Evolutionary conservation across 1,140 invertebrate genomes (phyloP).

Genomic region (Drosophila kepulauana): DNA sequence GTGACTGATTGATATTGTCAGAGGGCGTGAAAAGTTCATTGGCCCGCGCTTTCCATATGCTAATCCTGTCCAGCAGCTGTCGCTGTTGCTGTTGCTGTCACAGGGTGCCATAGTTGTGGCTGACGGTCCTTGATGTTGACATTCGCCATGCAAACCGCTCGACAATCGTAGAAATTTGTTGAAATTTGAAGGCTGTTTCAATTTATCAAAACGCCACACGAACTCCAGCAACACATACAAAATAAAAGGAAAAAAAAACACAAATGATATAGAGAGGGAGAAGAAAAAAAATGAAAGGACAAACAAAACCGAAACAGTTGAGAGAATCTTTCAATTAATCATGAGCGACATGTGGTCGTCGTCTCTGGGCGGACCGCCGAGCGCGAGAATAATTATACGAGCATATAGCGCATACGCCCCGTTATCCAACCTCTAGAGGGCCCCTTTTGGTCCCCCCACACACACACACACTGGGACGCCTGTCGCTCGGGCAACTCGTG

Average conservation of each 20-base stretch:
- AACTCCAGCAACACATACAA: slow-evolving; percentile 18
- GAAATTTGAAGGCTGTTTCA: slow-evolving; percentile 42
- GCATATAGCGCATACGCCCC: slow-evolving; percentile 64
- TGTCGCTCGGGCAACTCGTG: slow-evolving; percentile 25
- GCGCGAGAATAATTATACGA: slow-evolving; percentile 75
- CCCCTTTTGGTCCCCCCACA: not conserved
- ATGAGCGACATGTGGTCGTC: slow-evolving; percentile 81
- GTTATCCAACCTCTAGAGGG: slow-evolving; percentile 18
- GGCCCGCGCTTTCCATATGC: slow-evolving; percentile 22
- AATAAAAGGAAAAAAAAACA: slow-evolving; percentile 10
- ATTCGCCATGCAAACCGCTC: slow-evolving; percentile 39
- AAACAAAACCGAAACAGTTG: slow-evolving; percentile 63
- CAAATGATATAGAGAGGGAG: slow-evolving; percentile 9
- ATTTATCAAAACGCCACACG: slow-evolving; percentile 49
- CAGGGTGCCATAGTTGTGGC: not conserved
- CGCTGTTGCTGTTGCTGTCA: not conserved
- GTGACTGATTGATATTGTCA: not conserved
- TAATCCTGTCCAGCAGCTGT: slow-evolving; percentile 44
- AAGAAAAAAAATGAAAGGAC: slow-evolving; percentile 12
- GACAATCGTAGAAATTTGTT: slow-evolving; percentile 46
- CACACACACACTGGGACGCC: not conserved
- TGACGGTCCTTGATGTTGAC: slow-evolving; percentile 32
- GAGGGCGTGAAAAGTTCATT: slow-evolving; percentile 19
- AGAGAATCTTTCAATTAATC: slow-evolving; percentile 79
- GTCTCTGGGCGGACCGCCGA: slow-evolving; percentile 59